Conservation (phyloP, 2,113 vertebrate species). For the Paramisgurnus dabryanus region DNA sequence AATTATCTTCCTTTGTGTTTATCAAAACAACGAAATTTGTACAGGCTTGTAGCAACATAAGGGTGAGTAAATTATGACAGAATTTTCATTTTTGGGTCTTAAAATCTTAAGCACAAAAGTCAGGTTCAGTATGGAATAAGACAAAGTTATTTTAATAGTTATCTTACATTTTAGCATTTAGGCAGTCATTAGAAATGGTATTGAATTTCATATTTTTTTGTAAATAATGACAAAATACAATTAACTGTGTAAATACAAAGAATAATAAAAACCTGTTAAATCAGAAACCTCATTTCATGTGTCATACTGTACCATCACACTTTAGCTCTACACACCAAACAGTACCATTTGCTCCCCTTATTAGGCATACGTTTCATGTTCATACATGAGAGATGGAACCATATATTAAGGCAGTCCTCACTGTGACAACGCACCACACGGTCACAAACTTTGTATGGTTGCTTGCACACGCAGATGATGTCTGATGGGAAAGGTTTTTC, state of each 20-base stretch:
- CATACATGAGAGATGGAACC: neutral
- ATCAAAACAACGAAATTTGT: too few relatives aligned
- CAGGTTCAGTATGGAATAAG: neutral
- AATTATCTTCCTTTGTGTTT: too few relatives aligned
- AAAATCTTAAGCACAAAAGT: neutral
- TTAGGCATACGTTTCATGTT: neutral
- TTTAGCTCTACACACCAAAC: neutral
- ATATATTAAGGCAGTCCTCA: neutral
- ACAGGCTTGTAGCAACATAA: too few relatives aligned
- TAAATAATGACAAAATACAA: neutral
- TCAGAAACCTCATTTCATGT: neutral
- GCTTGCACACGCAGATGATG: too few relatives aligned
- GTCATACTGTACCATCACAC: neutral
- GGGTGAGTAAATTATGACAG: too few relatives aligned
- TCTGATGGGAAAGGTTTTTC: too few relatives aligned
- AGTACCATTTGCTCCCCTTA: neutral
- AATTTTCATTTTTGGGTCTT: neutral
- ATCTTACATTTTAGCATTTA: slow-evolving; percentile 2
- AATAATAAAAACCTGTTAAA: neutral
- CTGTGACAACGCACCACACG: neutral
- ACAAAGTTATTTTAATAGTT: neutral
- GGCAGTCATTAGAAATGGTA: neutral
- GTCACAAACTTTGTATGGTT: too few relatives aligned
- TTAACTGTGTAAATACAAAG: neutral
- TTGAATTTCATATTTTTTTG: neutral